Evolutionary conservation across 23 tunicate species (phyloP).

Genomic region (Clavelina lepadiformis): DNA sequence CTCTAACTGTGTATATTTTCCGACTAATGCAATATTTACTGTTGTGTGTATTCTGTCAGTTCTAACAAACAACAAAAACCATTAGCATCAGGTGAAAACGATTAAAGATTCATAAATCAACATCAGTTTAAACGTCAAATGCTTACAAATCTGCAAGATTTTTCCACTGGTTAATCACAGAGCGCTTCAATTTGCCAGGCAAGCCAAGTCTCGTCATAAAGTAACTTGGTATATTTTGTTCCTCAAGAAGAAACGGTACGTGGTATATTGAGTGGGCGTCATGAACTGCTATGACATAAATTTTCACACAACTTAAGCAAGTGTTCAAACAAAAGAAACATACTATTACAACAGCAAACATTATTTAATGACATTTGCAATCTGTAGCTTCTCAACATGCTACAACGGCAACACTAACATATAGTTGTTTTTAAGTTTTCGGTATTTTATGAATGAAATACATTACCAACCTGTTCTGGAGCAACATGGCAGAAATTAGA

Average conservation of each 20-base stretch:
- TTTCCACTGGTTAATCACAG: constrained; percentile 53
- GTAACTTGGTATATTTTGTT: constrained; percentile 59
- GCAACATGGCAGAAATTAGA: constrained; percentile 89
- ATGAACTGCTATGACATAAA: constrained; percentile 80
- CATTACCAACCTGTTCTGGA: constrained; percentile 61
- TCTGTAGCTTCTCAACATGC: no score
- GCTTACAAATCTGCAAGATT: constrained; percentile 65
- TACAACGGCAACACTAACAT: no score
- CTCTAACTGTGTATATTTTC: constrained; percentile 89
- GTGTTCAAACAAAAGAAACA: background rate
- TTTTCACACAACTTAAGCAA: background rate
- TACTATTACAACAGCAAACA: background rate
- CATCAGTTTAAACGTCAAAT: background rate
- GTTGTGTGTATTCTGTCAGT: constrained; percentile 45
- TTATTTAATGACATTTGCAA: no score
- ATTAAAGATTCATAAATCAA: no score
- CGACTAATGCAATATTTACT: constrained; percentile 76
- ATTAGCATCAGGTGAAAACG: background rate
- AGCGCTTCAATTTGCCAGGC: constrained; percentile 16
- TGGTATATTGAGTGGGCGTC: constrained; percentile 78
- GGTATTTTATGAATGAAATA: background rate
- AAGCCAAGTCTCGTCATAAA: constrained; percentile 47
- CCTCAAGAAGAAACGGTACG: constrained; percentile 71
- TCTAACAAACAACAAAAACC: constrained; percentile 18
- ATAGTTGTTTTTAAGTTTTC: no score